A percentile compares a stretch with the other conserved stretches of the same genome.
Conservation (phyloP, 1,140 invertebrate genomes). For the Drosophila obscura region DNA sequence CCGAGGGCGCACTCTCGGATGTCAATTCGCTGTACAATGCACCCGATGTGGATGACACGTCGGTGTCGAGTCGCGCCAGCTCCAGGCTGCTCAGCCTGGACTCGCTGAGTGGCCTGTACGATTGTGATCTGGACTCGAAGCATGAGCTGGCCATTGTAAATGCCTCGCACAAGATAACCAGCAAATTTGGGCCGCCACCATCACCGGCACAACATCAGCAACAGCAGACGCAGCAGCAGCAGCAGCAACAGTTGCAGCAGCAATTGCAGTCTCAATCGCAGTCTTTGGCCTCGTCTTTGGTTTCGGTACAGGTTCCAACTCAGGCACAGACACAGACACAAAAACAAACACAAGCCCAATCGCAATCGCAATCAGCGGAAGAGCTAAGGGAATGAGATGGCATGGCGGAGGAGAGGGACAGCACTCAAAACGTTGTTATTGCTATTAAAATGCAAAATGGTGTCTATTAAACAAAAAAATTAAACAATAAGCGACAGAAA, state of each 20-base stretch:
- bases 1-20: conserved; percentile 92
- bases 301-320: conserved; percentile 4
- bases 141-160: conserved; percentile 84
- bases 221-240: conserved; percentile 19
- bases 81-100: conserved; percentile 91
- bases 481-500: conserved; percentile 21
- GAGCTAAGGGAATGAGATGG: conserved; percentile 50
- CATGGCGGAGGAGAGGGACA: conserved; percentile 7
- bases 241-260: conserved; percentile 16
- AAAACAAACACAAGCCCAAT: too few relatives aligned
- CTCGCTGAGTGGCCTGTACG: conserved; percentile 91
- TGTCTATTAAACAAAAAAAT: conserved; percentile 35
- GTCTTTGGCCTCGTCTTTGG: not conserved
- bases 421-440: conserved; percentile 54
- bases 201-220: conserved; percentile 51
- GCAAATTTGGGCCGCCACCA: conserved; percentile 80
- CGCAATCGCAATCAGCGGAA: conserved; percentile 32
- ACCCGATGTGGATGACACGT: conserved; percentile 90
- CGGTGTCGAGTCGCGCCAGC: conserved; percentile 90
- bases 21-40: conserved; percentile 93
- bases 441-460: conserved; percentile 3
- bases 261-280: conserved; percentile 22
- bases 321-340: not conserved
- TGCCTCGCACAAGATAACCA: conserved; percentile 83
- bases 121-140: conserved; percentile 85